Evolutionary conservation across 2,113 vertebrate species (phyloP).

Genomic region (Plotosus lineatus): DNA sequence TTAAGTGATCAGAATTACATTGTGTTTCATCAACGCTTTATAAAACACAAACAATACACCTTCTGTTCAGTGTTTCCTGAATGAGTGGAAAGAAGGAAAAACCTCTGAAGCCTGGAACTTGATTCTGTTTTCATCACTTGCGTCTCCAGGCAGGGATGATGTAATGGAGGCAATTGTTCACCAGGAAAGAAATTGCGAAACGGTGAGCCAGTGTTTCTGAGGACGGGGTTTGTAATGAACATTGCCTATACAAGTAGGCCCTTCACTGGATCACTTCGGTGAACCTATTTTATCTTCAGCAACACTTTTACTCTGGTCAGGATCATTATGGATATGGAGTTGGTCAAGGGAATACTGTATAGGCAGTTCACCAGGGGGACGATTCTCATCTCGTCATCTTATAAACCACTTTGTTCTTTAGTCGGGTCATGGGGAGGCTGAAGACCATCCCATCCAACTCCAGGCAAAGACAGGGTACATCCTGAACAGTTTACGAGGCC

Average conservation of each 20-base stretch:
- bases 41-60: conserved; percentile 33
- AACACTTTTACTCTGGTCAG: not conserved
- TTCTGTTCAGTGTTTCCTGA: conserved; percentile 50
- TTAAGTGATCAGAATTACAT: conserved; percentile 49
- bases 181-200: conserved; percentile 50
- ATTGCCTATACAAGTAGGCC: not conserved
- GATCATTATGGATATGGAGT: not conserved
- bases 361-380: too few relatives aligned
- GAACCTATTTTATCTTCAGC: not conserved
- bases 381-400: too few relatives aligned
- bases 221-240: not conserved
- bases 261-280: not conserved
- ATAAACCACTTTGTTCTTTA: too few relatives aligned
- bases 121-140: conserved; percentile 61
- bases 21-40: conserved; percentile 39
- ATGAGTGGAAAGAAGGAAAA: conserved; percentile 38
- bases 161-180: conserved; percentile 66
- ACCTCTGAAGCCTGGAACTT: conserved; percentile 58
- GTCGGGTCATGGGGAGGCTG: too few relatives aligned
- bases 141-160: conserved; percentile 68
- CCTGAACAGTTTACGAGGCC: too few relatives aligned
- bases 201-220: conserved; percentile 49
- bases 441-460: too few relatives aligned
- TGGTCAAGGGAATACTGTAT: not conserved
- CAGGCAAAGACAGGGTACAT: too few relatives aligned